phyloP scores from a whole-genome alignment of 2,113 vertebrate genomes.

The Sakesphorus luctuosus region DNA sequence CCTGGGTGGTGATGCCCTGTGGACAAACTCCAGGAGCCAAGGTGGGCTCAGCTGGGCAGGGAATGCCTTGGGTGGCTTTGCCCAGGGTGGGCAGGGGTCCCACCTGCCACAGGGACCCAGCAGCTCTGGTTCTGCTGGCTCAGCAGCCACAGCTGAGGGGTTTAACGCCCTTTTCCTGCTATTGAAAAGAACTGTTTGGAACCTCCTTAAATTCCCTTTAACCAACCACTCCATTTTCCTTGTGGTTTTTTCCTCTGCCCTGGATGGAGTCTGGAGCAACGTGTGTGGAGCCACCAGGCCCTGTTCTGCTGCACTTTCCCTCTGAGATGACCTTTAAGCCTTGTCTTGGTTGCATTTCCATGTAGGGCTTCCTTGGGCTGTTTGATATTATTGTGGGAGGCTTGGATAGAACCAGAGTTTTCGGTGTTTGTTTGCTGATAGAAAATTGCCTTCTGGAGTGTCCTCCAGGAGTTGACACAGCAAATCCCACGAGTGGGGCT shows the following conservation, averaged over 20 bases:
- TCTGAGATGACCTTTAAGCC: conserved; percentile 23
- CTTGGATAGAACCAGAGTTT: background rate
- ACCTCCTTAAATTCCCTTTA: conserved; percentile 34
- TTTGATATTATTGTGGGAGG: background rate
- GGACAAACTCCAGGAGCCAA: background rate
- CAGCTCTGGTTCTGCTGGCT: background rate
- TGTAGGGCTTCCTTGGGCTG: conserved; percentile 13
- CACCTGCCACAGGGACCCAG: background rate
- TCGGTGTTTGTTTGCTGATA: background rate
- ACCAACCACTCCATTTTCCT: background rate
- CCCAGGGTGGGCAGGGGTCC: background rate
- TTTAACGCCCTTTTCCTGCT: background rate
- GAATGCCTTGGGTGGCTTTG: background rate
- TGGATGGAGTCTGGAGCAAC: background rate
- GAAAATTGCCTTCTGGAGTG: background rate
- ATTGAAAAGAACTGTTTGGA: background rate
- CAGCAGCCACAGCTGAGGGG: background rate
- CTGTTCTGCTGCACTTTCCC: background rate
- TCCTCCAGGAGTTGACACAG: background rate
- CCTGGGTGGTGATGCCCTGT: background rate
- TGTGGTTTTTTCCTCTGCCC: background rate
- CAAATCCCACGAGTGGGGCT: background rate
- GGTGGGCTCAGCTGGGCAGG: fast-evolving
- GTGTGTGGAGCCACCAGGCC: background rate
- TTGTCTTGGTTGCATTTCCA: background rate